Evolutionary conservation across 2,888 invertebrate genomes (phyloP).

Genomic region (Polydrusus pterygomalis): DNA sequence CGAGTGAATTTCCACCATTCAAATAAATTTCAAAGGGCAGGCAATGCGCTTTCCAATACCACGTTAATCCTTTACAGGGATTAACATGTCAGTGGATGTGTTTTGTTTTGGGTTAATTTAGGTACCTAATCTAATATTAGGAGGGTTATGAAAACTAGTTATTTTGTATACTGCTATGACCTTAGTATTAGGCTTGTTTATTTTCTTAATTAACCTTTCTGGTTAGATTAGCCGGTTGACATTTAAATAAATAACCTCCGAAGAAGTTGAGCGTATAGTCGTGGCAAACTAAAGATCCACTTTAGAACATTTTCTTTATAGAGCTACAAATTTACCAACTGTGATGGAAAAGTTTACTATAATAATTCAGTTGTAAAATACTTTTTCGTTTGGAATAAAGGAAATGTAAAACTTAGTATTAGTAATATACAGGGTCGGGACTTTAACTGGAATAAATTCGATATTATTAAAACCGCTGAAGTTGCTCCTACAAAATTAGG

Average conservation of each 20-base stretch:
- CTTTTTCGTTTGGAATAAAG: too few species aligned
- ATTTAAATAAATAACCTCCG: neutral
- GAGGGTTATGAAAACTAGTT: slow-evolving; percentile 10
- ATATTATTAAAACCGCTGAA: too few species aligned
- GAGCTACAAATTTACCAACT: too few species aligned
- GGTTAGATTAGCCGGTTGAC: neutral
- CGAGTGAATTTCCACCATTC: neutral
- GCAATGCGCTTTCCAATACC: slow-evolving; percentile 15
- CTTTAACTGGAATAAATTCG: too few species aligned
- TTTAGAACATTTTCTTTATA: too few species aligned
- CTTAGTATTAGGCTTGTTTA: slow-evolving; percentile 2
- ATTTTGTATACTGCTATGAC: neutral
- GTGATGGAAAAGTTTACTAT: too few species aligned
- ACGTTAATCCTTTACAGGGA: slow-evolving; percentile 23
- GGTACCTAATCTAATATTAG: slow-evolving; percentile 13
- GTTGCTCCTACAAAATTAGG: too few species aligned
- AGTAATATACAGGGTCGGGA: too few species aligned
- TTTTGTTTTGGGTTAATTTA: slow-evolving; percentile 26
- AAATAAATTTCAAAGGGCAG: slow-evolving; percentile 18
- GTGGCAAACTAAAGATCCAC: too few species aligned
- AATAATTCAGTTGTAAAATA: too few species aligned
- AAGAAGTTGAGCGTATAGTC: too few species aligned
- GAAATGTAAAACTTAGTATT: too few species aligned
- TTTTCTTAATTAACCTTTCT: neutral
- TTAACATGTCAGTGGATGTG: slow-evolving; percentile 8